Evolutionary conservation across 1,140 invertebrate species (phyloP), one percentile per base, ranked within the genome.

Genomic region (Apis florea): DNA sequence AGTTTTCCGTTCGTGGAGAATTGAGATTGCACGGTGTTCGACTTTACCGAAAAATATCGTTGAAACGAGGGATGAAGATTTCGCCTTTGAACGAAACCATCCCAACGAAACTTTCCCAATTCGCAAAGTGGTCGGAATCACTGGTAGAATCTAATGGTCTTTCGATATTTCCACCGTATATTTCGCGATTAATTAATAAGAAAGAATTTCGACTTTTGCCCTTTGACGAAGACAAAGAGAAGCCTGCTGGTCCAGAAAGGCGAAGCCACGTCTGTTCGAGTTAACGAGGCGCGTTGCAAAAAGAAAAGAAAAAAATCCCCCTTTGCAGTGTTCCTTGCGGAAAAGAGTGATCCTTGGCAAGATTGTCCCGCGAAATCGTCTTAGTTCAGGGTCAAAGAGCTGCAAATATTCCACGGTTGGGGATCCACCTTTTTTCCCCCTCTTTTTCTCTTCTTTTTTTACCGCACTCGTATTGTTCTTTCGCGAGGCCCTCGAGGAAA

Each of bases 121-220:
- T 71, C 24, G 26, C 15, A 8, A 79, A 71, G 47, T 61, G 31
- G 54, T 3, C 40, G 19, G 10, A 6, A 40, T 5, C n/a, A n/a
- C n/a, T n/a, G 12, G 21, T 53, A 31, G 6, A 51, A 66, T 1
- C 26, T 10, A 9, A 58, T 21, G 31, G 17, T 26, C 12, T 58
- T 24, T 40, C 12, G 3, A 26, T 40, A 12, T 15, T 12, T 40
- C 31, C 31, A 13, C 8, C 24, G 13, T 19, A 12, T 40, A 21
- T 75, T 64, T 19, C 51, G 47, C 47, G 61, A 79, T 72, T 72
- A 72, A 79, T 79, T 26, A 5, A 53, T n/a, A 63, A 24, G 6
- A 59, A 47, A 6, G 49, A 47, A 59, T 49, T 47, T 53, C 12
- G 12, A 15, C 19, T 31, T 19, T 10, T 1, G 13, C 19, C 6